Base-by-base conservation (phyloP, 1,140 invertebrate species). In the Melitaea cinxia region DNA sequence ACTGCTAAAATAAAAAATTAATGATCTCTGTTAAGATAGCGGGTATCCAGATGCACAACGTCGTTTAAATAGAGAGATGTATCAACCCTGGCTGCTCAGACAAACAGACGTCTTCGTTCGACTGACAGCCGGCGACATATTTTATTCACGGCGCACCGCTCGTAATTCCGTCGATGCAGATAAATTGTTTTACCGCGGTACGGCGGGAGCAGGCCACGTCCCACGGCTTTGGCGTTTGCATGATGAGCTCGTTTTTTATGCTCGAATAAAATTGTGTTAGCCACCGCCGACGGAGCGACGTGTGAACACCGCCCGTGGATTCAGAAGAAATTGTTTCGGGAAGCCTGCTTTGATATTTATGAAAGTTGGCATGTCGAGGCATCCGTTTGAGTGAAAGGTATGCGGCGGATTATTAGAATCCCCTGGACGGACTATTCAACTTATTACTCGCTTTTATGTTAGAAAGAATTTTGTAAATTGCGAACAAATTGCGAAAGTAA, bases 161-260 rank as follows among this genome's bases (percentile, higher is more conserved):
- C 87, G 85, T 84, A 88, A 88, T 83, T 72, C 88, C 83, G 86
- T 88, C 88, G 86, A 89, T 84, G 86, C 85, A 90, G 85, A 90
- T 90, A 89, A 90, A 90, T 90, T 90, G 85, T 90, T 90, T 89
- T 88, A 89, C 79, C 87, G 85, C 85, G 85, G 78, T 73, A 70
- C 78, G 77, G 23, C 82, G 79, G 73, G 74, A 78, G 72, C 72
- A 65, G 70, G 78, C 83, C 85, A 83, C 88, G 84, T 85, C 82
- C 81, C 77, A 78, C 73, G 79, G 79, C 82, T 85, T 82, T 82
- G 85, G 82, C 84, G 85, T 88, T 87, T 88, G 85, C 84, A 87
- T 90, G 87, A 88, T 90, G 88, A 90, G 80, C 83, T 83, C 88
- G 77, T 88, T 88, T 88, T 89, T 90, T 90, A 90, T 90, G 85